Evolutionary conservation across 2,888 invertebrate species (phyloP).

Genomic region (Lasioglossum lativentre): DNA sequence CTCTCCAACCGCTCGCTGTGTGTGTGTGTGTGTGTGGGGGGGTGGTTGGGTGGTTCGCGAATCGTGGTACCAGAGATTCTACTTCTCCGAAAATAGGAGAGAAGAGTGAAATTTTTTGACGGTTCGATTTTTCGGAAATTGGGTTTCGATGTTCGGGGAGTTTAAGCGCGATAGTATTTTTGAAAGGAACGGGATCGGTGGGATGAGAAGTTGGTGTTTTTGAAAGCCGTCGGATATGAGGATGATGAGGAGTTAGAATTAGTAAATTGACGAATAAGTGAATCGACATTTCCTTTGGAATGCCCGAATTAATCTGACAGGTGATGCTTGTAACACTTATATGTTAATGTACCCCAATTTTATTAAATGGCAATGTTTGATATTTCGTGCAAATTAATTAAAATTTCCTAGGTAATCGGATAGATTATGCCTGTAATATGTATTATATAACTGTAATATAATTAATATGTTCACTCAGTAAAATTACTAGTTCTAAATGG

Average conservation of each 20-base stretch:
- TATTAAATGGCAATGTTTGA: neutral
- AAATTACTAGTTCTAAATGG: no score
- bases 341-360: no score
- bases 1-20: neutral
- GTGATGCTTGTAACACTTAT: neutral
- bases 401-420: neutral
- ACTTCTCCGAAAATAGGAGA: neutral
- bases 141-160: neutral
- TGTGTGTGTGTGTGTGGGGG: neutral
- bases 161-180: no score
- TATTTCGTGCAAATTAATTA: neutral
- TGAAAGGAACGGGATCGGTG: no score
- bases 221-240: no score
- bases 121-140: neutral
- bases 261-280: neutral
- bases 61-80: neutral
- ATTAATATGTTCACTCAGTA: no score
- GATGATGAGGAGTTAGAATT: neutral
- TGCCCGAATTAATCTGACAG: neutral
- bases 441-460: no score
- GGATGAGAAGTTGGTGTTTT: no score
- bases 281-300: neutral
- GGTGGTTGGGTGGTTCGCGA: neutral
- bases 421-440: no score
- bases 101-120: neutral